Base-by-base conservation (phyloP, 2,888 invertebrate genomes). In the Tupiocoris notatus region DNA sequence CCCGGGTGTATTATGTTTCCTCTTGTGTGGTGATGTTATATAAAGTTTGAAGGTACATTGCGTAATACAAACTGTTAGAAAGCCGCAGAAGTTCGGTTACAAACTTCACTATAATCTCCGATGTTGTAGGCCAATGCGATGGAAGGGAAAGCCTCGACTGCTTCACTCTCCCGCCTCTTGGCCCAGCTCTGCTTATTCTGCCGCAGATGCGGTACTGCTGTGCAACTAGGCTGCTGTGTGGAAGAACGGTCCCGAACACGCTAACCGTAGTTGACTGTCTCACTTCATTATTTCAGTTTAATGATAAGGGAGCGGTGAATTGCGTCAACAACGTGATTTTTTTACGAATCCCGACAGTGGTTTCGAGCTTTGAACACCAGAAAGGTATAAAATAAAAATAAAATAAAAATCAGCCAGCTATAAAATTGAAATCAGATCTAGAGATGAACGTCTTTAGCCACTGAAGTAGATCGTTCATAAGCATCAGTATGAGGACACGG, bases 41-140 rank as follows among this genome's bases (percentile, higher is more conserved):
- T 70, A 70, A 70, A 70, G 70, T 70, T 70, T 59, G 70, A 25
- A 39, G 39, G 39, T 39, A 70, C 70, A 70, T 70, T 59, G 70
- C 67, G 67, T 67, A 57, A 2, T 67, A 67, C 57, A 57, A 56
- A 67, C 67, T 56, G 67, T 54, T 22, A 56, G 67, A 57, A 67
- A 67, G 56, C 67, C 67, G 57, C 67, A 67, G 56, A 56, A 67
- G 56, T 57, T 67, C 56, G 67, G 67, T 67, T 67, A 67, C 54
- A 39, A 67, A 67, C 67, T 67, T 67, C 67, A 54, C 56, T 67
- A 57, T 67, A 67, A 67, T 57, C 67, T 67, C 57, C 56, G 67
- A 21, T 57, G 23, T 25, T 66, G 21, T 56, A 54, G 66, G 54
- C 21, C 39, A 7, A 22, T 20, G 24, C 2, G 64, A 18, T 20